Conservation (phyloP, 2,113 vertebrate genomes). For the Grammomys surdaster region DNA sequence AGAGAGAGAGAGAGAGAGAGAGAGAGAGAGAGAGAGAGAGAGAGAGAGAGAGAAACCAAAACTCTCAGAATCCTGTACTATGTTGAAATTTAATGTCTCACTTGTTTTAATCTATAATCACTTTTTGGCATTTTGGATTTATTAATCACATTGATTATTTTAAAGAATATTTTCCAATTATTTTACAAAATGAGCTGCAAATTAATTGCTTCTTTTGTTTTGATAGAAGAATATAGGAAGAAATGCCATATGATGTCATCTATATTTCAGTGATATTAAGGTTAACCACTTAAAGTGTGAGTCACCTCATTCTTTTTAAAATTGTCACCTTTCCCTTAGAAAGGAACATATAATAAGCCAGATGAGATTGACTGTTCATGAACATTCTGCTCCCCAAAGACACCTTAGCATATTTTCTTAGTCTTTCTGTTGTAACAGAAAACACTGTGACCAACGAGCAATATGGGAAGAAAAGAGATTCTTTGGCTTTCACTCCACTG, state of each 20-base stretch:
- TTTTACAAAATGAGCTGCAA: not conserved
- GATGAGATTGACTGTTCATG: not conserved
- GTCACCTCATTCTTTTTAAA: conserved; percentile 13
- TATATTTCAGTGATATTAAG: not conserved
- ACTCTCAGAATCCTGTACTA: not conserved
- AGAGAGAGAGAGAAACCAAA: not conserved
- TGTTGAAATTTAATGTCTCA: not conserved
- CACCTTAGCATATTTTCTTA: not conserved
- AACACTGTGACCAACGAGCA: not conserved
- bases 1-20: too few species aligned
- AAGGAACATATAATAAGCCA: not conserved
- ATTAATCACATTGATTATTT: not conserved
- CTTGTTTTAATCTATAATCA: conserved; percentile 33
- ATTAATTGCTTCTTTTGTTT: conserved; percentile 25
- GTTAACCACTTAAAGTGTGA: not conserved
- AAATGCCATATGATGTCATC: not conserved
- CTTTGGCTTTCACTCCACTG: not conserved
- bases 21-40: too few species aligned
- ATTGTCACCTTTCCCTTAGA: not conserved
- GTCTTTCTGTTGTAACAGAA: not conserved
- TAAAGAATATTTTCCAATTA: not conserved
- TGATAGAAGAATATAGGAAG: not conserved
- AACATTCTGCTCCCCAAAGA: not conserved
- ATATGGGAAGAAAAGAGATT: not conserved
- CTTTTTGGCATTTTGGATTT: not conserved